Evolutionary conservation across 64 coral and sea anemone species (phyloP), one percentile per base, ranked within the genome.

Genomic region (Pocillopora damicornis): DNA sequence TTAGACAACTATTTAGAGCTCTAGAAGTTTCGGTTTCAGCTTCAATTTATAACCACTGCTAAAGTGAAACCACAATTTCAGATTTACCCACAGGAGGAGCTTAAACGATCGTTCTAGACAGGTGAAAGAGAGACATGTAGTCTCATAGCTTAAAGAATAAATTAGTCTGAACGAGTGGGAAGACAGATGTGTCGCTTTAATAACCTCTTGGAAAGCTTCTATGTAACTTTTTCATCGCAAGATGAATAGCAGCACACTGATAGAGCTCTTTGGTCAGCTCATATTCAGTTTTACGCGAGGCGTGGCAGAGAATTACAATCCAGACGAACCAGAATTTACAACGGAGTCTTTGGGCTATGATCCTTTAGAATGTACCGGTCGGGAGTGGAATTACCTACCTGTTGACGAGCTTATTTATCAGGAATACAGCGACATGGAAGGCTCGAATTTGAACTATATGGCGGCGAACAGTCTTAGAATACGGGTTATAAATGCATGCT

Each of bases 321-420:
- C 60, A 71, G 10, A 71, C n/a, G 20, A n/a, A 71, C 18, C 22
- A n/a, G 67, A 71, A 71, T 23, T 11, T 20, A 71, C 67, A 1
- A 23, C 20, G 9, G 18, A 71, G 22, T n/a, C 67, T 71, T 81
- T 22, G 37, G 59, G 79, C 60, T 63, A 81, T 1, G 22, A 71
- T 63, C 60, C 67, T 23, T 5, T 71, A 71, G 18, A 71, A 23
- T 9, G 67, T 5, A 71, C 67, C 8, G 67, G 67, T 71, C 67
- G 20, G 25, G 67, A 71, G n/a, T 71, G 67, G 67, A 11, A 81
- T 63, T 63, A 63, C 18, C 14, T 16, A 17, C 60, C 79, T 61
- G 79, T 63, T 63, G 60, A 81, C 9, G 79, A 81, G 26, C 25
- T 81, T 63, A 81, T 81, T 81, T 81, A 81, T 9, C 79, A 81